phyloP scores from a whole-genome alignment of 1,140 invertebrate species.

The Drosophila malerkotliana region DNA sequence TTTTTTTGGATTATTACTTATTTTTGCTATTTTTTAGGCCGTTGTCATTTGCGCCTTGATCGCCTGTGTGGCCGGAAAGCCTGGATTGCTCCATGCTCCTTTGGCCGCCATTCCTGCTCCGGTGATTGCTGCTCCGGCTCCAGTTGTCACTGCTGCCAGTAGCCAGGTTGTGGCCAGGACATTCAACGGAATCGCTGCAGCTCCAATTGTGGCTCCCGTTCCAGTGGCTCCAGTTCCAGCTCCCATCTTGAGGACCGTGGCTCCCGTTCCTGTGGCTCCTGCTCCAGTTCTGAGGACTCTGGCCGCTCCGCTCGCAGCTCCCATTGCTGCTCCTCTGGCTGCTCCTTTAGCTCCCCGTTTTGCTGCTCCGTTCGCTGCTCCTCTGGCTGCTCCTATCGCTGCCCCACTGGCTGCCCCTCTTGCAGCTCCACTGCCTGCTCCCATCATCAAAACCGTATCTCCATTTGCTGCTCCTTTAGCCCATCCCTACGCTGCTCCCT shows the following conservation, averaged over 20 bases:
- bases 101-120: conserved; percentile 52
- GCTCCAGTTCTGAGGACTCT: conserved; percentile 46
- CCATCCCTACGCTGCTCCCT: conserved; percentile 48
- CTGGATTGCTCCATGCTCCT: conserved; percentile 70
- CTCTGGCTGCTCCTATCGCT: conserved; percentile 48
- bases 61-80: conserved; percentile 81
- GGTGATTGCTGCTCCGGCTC: conserved; percentile 71
- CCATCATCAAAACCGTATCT: conserved; percentile 11
- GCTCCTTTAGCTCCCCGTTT: conserved; percentile 53
- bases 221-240: conserved; percentile 39
- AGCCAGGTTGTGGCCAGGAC: conserved; percentile 84
- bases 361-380: conserved; percentile 38
- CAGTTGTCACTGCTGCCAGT: conserved; percentile 84
- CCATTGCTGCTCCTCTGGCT: conserved; percentile 18
- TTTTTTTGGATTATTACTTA: not conserved
- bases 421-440: conserved; percentile 38
- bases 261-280: conserved; percentile 40
- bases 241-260: conserved; percentile 13
- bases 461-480: conserved; percentile 32
- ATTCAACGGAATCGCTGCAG: conserved; percentile 83
- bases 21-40: conserved; percentile 27
- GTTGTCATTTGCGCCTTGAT: conserved; percentile 76
- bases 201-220: conserved; percentile 63
- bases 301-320: conserved; percentile 26
- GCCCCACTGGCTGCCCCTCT: conserved; percentile 46